Evolutionary conservation across 2,888 invertebrate species (phyloP).

Genomic region (Drosophila formosana): DNA sequence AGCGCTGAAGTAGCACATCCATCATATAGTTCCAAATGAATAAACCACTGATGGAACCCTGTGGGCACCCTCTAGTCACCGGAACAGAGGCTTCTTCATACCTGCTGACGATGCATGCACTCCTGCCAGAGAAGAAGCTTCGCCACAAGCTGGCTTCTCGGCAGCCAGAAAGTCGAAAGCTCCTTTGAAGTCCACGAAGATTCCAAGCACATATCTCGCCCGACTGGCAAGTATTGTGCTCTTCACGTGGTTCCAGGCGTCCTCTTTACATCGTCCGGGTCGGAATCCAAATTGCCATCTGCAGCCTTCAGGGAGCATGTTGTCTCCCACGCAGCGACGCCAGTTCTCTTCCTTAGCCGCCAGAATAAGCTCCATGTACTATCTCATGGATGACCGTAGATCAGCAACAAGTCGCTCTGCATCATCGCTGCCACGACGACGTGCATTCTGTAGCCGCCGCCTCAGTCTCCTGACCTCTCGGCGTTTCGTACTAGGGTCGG

Average conservation of each 20-base stretch:
- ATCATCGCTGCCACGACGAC: conserved; percentile 5
- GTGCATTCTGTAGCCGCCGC: conserved; percentile 29
- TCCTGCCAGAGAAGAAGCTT: conserved; percentile 34
- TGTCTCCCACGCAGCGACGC: conserved; percentile 9
- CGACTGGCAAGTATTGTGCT: conserved; percentile 14
- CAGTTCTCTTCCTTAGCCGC: conserved; percentile 24
- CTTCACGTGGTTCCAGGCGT: conserved; percentile 26
- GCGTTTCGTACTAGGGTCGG: conserved; percentile 16
- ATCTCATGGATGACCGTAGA: not conserved
- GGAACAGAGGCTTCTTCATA: conserved; percentile 15
- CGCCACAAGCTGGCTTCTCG: conserved; percentile 31
- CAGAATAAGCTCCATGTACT: conserved; percentile 22
- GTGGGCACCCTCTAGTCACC: conserved; percentile 32
- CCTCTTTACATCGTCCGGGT: conserved; percentile 30
- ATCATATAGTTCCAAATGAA: conserved; percentile 29
- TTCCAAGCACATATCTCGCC: conserved; percentile 19
- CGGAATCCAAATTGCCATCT: conserved; percentile 38
- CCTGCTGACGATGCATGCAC: conserved; percentile 23
- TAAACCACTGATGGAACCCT: conserved; percentile 31
- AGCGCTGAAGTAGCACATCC: conserved; percentile 23
- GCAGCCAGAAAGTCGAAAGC: conserved; percentile 27
- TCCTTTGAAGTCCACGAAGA: conserved; percentile 37
- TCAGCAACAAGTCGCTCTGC: conserved; percentile 5
- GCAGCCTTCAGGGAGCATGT: conserved; percentile 13
- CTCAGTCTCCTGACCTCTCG: conserved; percentile 29